A percentile compares a stretch with the other conserved stretches of the same genome.
Conservation (phyloP, 2,888 invertebrate species). For the Aporophyla lueneburgensis region DNA sequence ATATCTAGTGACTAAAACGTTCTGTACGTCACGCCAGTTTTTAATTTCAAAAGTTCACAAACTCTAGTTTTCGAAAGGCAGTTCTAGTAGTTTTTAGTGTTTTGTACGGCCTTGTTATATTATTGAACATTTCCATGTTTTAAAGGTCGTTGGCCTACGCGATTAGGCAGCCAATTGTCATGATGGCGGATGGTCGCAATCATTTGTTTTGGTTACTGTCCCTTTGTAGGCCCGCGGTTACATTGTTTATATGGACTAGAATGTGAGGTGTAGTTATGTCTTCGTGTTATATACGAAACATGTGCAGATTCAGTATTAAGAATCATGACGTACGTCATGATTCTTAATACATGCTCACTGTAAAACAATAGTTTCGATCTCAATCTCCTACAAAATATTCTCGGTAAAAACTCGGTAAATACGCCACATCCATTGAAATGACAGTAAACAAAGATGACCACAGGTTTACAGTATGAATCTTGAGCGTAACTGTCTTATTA, state of each 20-base stretch:
- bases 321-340: not conserved
- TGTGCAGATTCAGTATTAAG: not conserved
- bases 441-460: not conserved
- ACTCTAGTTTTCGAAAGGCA: not conserved
- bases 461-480: not conserved
- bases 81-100: not conserved
- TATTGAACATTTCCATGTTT: slow-evolving; percentile 20
- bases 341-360: too few species aligned
- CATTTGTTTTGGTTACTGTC: slow-evolving; percentile 43
- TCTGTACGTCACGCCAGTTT: not conserved
- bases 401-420: not conserved
- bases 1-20: not conserved
- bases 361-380: not conserved
- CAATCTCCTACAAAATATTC: not conserved
- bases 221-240: not conserved
- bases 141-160: slow-evolving; percentile 37
- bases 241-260: not conserved
- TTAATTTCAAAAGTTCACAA: not conserved
- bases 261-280: slow-evolving; percentile 2
- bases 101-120: not conserved
- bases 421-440: not conserved
- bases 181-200: slow-evolving; percentile 53
- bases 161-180: slow-evolving; percentile 47
- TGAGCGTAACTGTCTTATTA: not conserved
- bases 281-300: not conserved